Base-by-base conservation (phyloP, 2,797 vertebrate species). In the Coregonus sp. region DNA sequence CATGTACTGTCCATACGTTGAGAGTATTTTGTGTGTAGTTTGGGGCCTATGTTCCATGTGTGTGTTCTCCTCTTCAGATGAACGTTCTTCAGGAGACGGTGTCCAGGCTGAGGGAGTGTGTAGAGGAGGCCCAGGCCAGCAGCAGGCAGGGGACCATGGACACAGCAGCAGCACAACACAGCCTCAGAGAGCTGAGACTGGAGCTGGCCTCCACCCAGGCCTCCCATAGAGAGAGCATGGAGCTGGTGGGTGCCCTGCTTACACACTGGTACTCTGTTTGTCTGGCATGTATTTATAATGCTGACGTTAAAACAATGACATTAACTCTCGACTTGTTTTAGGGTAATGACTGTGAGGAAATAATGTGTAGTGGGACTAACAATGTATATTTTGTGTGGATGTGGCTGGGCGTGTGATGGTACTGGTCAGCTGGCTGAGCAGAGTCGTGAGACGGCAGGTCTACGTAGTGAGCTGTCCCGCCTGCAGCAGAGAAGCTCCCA, bases 391-490 rank as follows among this genome's bases (percentile, higher is more conserved):
- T 35, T 18, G 20, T 31, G 11, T 16, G 16, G 33, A 4, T 29
- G 12, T 31, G 31, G 47, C 3, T 61, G 33, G 50, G 33, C 5
- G 65, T 70, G 16, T 68, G n/a, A 29, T 15, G 18, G 15, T 20
- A 40, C 14, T 11, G 51, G 31, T 12, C 33, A 84, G 87, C 54
- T 94, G 78, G 72, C 78, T 16, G 83, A 92, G 9, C 79, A 80
- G 0, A 87, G 77, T 35, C 56, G 82, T 7, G 92, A 94, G 54
- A 33, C 37, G 47, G 84, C 87, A 33, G 65, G 2, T 12, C 80
- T 94, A 63, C 89, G 84, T 18, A 86, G 77, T 33, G 85, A 82
- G 80, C 75, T 94, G 77, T 74, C 75, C 72, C 86, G 86, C 76
- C 56, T 85, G 20, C 86, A 74, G 73, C 87, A 90, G 70, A 88